Evolutionary conservation across 2,113 vertebrate species (phyloP), one percentile per base, ranked within the genome.

Genomic region (Garra rufa): DNA sequence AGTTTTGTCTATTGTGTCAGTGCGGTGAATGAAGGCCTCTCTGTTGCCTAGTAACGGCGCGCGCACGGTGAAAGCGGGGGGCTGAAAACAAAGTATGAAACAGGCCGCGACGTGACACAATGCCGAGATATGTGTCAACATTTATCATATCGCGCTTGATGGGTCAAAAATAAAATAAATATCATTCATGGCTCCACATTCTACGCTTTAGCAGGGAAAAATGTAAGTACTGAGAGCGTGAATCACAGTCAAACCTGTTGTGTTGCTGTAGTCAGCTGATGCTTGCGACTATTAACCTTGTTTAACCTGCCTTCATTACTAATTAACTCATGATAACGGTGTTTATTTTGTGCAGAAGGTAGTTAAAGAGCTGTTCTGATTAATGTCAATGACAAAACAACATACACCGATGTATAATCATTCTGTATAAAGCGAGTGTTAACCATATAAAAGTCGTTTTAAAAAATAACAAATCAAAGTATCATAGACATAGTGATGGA

Each of bases 1-100:
- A 7, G 24, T 63, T 80, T 46, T 65, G 77, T 80, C 77, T 65
- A 48, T 80, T 80, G 77, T 80, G 59, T 48, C 59, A 30, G 78
- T 7, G n/a, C n/a, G 78, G 26, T 80, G 78, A 80, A 50, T 80
- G 59, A 80, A 67, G 61, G 43, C 78, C 78, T 80, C 46, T 26
- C 59, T 80, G 78, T 80, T 80, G 78, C 78, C 28, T 80, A 34
- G 78, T 30, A 80, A 80, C 78, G 41, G 43, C 78, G 78, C 21
- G 52, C 26, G 59, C 78, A 44, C 10, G 44, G 46, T 21, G 46
- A 65, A 80, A 80, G 59, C 43, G 14, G 17, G 21, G 41, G 77
- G 57, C 41, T 65, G 59, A 9, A 80, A 80, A 43, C 28, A 57
- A 77, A 61, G 52, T 78, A 78, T 61, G 21, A 63, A 41, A 26